These are phyloP conservation scores for Mactromeris polynyma DNA, from an alignment of 2,888 invertebrate genomes.

Conservation along the genomic window DNA sequence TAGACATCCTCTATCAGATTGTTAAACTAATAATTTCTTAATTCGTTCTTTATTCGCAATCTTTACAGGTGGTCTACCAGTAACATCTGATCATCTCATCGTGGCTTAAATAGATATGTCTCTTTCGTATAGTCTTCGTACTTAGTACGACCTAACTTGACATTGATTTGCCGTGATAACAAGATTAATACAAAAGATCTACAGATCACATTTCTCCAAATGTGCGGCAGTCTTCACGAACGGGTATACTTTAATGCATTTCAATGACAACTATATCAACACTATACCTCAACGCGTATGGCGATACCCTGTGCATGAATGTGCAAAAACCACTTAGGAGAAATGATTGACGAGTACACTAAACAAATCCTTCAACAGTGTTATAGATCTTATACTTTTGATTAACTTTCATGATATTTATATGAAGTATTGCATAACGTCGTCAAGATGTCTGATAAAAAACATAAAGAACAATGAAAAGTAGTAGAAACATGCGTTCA, in stretches of 20 bases:
- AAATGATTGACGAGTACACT: background rate
- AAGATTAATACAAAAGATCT: conserved; percentile 53
- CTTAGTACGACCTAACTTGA: conserved; percentile 42
- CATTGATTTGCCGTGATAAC: conserved; percentile 67
- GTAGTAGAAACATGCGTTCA: background rate
- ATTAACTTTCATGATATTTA: conserved; percentile 9
- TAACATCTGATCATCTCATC: background rate
- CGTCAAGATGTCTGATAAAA: conserved; percentile 6
- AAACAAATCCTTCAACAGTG: conserved; percentile 13
- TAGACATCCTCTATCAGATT: background rate
- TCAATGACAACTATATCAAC: background rate
- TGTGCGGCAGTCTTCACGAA: background rate
- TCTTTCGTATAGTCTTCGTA: background rate
- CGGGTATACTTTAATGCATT: background rate
- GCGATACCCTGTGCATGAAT: conserved; percentile 20
- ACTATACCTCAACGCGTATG: background rate
- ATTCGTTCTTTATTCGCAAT: background rate
- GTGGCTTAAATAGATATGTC: conserved; percentile 8
- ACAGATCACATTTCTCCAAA: conserved; percentile 20
- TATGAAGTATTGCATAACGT: conserved; percentile 5
- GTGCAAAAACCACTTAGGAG: conserved; percentile 17
- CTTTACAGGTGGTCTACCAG: conserved; percentile 3
- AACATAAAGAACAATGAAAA: background rate
- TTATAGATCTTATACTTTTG: background rate
- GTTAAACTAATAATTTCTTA: background rate